Evolutionary conservation across 2,888 invertebrate species (phyloP).

Genomic region (Caenorhabditis sinica): DNA sequence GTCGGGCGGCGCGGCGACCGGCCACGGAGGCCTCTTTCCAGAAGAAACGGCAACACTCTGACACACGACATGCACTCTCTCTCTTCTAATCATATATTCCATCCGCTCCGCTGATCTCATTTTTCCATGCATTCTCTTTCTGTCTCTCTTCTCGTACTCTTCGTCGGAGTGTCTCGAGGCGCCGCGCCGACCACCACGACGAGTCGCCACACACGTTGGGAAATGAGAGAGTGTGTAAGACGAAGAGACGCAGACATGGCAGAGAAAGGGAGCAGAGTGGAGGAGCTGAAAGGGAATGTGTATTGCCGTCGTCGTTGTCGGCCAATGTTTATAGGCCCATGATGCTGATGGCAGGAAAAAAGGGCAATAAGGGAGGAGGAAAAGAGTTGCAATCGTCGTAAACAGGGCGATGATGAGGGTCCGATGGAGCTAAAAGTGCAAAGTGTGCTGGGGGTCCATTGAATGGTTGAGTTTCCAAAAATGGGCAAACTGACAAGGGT

Average conservation of each 20-base stretch:
- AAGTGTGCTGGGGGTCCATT: neutral
- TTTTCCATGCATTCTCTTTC: slow-evolving; percentile 5
- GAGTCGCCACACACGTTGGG: slow-evolving; percentile 57
- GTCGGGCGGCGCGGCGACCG: slow-evolving; percentile 44
- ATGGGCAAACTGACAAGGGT: too few species aligned
- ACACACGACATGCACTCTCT: slow-evolving; percentile 2
- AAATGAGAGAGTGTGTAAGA: slow-evolving; percentile 35
- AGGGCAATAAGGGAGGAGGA: slow-evolving; percentile 11
- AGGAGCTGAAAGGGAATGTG: slow-evolving; percentile 10
- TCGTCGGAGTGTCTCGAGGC: slow-evolving; percentile 12
- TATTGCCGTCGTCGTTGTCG: neutral
- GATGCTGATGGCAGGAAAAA: slow-evolving; percentile 16
- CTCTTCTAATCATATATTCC: slow-evolving; percentile 58
- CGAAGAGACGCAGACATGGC: slow-evolving; percentile 16
- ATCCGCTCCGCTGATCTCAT: slow-evolving; percentile 45
- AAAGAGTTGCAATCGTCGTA: slow-evolving; percentile 7
- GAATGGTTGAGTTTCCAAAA: too few species aligned
- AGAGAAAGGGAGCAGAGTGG: slow-evolving; percentile 24
- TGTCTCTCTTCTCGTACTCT: neutral
- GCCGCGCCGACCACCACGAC: slow-evolving; percentile 34
- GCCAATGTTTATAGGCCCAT: slow-evolving; percentile 46
- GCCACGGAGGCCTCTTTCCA: slow-evolving; percentile 23
- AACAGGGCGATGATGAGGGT: slow-evolving; percentile 7
- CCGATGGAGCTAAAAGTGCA: neutral
- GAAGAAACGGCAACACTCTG: slow-evolving; percentile 6